Evolutionary conservation across 2,113 vertebrate species (phyloP).

Genomic region (Oryzias woworae): DNA sequence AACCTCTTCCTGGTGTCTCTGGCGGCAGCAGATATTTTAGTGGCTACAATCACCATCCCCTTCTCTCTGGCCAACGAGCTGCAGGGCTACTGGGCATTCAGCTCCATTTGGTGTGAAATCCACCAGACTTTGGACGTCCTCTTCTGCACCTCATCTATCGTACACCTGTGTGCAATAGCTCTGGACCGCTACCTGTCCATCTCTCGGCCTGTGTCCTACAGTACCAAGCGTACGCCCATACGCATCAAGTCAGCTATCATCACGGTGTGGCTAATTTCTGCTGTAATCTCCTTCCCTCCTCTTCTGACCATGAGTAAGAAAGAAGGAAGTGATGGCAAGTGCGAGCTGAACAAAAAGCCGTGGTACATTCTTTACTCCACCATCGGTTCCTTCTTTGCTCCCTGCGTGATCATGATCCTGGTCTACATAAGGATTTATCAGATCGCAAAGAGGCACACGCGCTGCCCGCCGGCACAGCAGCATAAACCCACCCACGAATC

Average conservation of each 20-base stretch:
- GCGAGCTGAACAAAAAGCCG: conserved; percentile 83
- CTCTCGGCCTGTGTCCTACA: conserved; percentile 83
- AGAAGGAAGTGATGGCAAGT: conserved; percentile 49
- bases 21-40: conserved; percentile 82
- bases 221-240: conserved; percentile 78
- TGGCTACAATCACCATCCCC: conserved; percentile 83
- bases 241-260: conserved; percentile 85
- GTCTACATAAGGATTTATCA: conserved; percentile 90
- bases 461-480: conserved; percentile 53
- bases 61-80: conserved; percentile 85
- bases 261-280: conserved; percentile 86
- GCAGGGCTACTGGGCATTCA: conserved; percentile 91
- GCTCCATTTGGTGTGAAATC: conserved; percentile 85
- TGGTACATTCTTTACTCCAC: conserved; percentile 93
- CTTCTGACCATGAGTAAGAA: conserved; percentile 79
- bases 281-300: conserved; percentile 86
- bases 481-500: not conserved
- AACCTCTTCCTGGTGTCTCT: conserved; percentile 85
- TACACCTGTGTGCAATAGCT: conserved; percentile 90
- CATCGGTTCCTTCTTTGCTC: conserved; percentile 88
- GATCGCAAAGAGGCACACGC: conserved; percentile 82
- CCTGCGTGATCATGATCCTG: conserved; percentile 91
- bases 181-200: conserved; percentile 91
- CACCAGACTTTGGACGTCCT: conserved; percentile 89
- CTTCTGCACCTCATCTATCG: conserved; percentile 90